phyloP scores from a whole-genome alignment of 1,140 invertebrate species.

The Trypoxylus dichotomus region DNA sequence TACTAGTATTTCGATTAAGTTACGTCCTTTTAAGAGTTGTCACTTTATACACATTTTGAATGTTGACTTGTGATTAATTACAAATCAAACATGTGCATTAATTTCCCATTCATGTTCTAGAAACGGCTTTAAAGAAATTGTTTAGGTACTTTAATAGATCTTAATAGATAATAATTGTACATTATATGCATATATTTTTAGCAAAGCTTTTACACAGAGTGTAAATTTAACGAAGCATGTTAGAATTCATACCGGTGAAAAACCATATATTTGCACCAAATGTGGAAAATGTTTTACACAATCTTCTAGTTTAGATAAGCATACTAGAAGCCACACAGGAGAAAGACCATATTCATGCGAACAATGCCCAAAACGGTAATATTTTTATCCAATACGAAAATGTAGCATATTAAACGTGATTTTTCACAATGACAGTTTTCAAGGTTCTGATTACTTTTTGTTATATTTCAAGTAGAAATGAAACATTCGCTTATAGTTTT shows the following conservation, averaged over 20 bases:
- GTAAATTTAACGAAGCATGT: constrained; percentile 39
- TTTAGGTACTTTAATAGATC: no score
- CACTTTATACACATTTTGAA: no score
- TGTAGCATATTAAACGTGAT: not conserved
- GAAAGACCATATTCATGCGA: constrained; percentile 71
- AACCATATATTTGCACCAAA: constrained; percentile 69
- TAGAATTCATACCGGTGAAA: constrained; percentile 59
- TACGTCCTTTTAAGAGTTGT: no score
- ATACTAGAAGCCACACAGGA: constrained; percentile 77
- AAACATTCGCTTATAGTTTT: no score
- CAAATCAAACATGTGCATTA: no score
- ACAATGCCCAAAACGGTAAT: constrained; percentile 53
- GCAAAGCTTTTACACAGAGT: constrained; percentile 37
- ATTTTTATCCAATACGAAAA: not conserved
- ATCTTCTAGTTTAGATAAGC: constrained; percentile 38
- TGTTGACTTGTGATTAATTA: no score
- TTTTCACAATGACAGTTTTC: no score
- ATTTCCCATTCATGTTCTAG: no score
- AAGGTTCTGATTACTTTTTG: no score
- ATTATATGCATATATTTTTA: constrained; percentile 15
- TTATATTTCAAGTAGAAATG: no score
- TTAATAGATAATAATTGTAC: not conserved
- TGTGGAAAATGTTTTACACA: constrained; percentile 62
- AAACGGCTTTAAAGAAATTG: no score
- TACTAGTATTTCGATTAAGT: no score